These are phyloP conservation scores for Leptoteleia sp. DNA, from an alignment of 1,140 invertebrate genomes.

Conservation along the genomic window DNA sequence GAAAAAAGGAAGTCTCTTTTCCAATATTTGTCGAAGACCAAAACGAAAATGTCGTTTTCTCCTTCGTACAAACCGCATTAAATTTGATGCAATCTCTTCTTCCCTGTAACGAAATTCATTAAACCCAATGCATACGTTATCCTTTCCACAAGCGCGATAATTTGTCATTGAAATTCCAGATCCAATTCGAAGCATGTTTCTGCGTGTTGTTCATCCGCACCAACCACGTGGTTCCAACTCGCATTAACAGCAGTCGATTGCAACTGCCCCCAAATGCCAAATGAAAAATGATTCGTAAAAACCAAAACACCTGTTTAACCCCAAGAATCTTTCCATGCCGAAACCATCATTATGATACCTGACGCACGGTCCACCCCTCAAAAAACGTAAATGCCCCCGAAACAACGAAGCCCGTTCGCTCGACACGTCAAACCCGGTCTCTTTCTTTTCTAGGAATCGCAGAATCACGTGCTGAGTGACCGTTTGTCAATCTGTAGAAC, in stretches of 20 bases:
- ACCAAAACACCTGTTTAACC: constrained; percentile 2
- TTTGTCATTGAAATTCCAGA: no score
- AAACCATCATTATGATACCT: not conserved
- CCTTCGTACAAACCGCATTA: no score
- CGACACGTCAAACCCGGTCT: not conserved
- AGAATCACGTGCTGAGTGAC: constrained; percentile 27
- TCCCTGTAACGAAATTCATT: no score
- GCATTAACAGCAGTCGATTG: not conserved
- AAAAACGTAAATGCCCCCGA: constrained; percentile 1
- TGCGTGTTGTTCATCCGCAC: not conserved
- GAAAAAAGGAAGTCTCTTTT: no score
- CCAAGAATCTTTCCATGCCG: not conserved
- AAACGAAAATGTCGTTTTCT: no score
- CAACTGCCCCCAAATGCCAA: not conserved
- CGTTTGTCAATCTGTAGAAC: constrained; percentile 7
- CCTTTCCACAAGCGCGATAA: no score
- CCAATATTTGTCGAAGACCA: no score
- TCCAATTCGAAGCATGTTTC: no score
- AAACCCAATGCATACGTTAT: no score
- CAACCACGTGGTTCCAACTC: constrained; percentile 7
- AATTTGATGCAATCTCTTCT: no score
- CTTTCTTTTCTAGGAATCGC: constrained; percentile 1
- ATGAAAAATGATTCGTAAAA: constrained; percentile 10
- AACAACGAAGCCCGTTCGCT: not conserved
- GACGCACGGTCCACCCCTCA: not conserved